Conservation (phyloP, 2,797 vertebrate species). For the Xiphophorus birchmanni region DNA sequence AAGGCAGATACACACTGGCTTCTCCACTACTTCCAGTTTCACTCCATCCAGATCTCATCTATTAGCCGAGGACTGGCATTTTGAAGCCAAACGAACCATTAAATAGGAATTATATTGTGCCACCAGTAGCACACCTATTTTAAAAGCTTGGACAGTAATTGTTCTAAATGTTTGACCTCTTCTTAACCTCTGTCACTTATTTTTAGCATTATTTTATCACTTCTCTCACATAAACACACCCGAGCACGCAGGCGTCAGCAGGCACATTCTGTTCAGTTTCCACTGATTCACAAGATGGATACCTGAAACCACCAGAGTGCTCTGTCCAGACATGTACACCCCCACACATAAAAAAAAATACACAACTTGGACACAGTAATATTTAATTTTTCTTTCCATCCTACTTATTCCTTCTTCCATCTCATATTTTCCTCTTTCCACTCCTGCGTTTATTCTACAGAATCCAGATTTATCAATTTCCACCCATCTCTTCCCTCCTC, state of each 20-base stretch:
- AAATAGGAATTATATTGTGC: constrained; percentile 79
- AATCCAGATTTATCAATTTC: constrained; percentile 49
- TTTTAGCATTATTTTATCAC: constrained; percentile 33
- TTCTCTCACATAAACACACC: constrained; percentile 24
- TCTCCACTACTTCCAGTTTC: constrained; percentile 35
- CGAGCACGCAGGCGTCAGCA: neutral
- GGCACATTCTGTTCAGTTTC: constrained; percentile 12
- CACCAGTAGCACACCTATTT: constrained; percentile 75
- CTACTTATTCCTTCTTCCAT: constrained; percentile 11
- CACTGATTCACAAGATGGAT: constrained; percentile 22
- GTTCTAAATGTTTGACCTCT: constrained; percentile 73
- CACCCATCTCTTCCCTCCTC: constrained; percentile 20
- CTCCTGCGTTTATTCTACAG: constrained; percentile 31
- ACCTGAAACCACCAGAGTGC: constrained; percentile 23
- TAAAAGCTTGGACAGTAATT: constrained; percentile 71
- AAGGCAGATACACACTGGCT: constrained; percentile 24
- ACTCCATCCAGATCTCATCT: constrained; percentile 56
- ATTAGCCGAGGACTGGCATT: constrained; percentile 66
- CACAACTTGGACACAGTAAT: constrained; percentile 17
- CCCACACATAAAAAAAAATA: constrained; percentile 6
- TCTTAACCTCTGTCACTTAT: constrained; percentile 44
- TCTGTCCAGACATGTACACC: constrained; percentile 33
- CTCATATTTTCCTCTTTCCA: constrained; percentile 24
- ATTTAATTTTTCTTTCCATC: constrained; percentile 17
- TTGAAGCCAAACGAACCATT: constrained; percentile 77